Evolutionary conservation across 2,888 invertebrate species (phyloP), one percentile per base, ranked within the genome.

Genomic region (Hyposoter dolosus): DNA sequence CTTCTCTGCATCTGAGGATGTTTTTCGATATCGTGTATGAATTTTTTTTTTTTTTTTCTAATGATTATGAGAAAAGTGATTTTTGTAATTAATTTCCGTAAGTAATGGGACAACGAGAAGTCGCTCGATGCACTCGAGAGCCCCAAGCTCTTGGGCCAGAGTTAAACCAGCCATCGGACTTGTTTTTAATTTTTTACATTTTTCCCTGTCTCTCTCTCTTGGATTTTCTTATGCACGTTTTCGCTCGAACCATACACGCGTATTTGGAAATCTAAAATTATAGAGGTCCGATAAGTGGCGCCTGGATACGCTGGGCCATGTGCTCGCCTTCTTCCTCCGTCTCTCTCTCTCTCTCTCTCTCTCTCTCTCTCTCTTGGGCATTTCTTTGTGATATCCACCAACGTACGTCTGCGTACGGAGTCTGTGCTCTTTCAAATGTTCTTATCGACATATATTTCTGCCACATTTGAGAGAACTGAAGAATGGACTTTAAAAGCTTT

Each of bases 211-310:
- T 65, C 53, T 56, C 28, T n/a, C 23, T 45, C 40, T 45, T 17
- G 19, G 28, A 19, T 45, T 40, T 53, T 53, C 72, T 63, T 65
- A 15, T 50, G 50, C 69, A 80, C 78, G 78, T 86, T 79, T 86
- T 82, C 80, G 83, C 77, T 74, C 68, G 68, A 84, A 79, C 72
- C 71, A 28, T 76, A 80, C 86, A 84, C 88, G 83, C 78, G 83
- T 88, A 88, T 88, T 88, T 75, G 83, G 88, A 88, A 89, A 89
- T 89, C 89, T 88, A 88, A 89, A 88, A 86, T 89, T 89, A 89
- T 85, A 89, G 84, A 88, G 85, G 75, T 77, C 80, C 85, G 89
- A 89, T 89, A 89, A 89, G 89, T 86, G 83, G 85, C 83, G 83
- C 86, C 86, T 86, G 85, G 86, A 56, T 66, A 81, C 66, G 28